A percentile compares a stretch with the other conserved stretches of the same genome.
Conservation (phyloP, 2,888 invertebrate species). For the Aradus depressus region DNA sequence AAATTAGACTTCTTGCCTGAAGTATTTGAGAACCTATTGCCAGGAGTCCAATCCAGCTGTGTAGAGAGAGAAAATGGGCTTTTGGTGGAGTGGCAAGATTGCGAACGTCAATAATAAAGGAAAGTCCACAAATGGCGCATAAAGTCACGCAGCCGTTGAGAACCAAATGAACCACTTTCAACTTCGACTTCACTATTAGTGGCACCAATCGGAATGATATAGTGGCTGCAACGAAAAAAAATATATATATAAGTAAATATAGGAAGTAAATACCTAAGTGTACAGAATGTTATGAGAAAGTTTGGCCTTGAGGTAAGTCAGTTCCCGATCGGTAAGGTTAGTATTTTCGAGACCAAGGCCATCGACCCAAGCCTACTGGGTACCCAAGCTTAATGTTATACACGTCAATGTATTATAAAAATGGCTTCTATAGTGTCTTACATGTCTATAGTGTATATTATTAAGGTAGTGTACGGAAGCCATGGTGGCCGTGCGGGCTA, state of each 20-base stretch:
- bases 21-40: conserved; percentile 57
- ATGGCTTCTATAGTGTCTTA: too few relatives aligned
- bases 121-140: conserved; percentile 55
- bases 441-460: too few relatives aligned
- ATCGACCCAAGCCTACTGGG: too few relatives aligned
- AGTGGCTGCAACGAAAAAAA: not conserved
- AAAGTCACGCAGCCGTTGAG: conserved; percentile 52
- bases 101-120: conserved; percentile 73
- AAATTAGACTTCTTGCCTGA: conserved; percentile 44
- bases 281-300: too few relatives aligned
- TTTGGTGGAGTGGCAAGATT: conserved; percentile 46
- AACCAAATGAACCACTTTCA: conserved; percentile 63
- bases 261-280: too few relatives aligned
- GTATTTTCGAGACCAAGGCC: too few relatives aligned
- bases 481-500: too few relatives aligned
- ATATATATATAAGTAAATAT: not conserved
- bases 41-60: conserved; percentile 69
- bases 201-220: conserved; percentile 9
- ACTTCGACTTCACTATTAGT: not conserved
- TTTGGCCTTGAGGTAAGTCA: too few relatives aligned
- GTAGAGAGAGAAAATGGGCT: conserved; percentile 61
- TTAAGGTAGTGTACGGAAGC: too few relatives aligned
- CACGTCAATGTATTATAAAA: too few relatives aligned
- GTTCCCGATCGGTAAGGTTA: too few relatives aligned
- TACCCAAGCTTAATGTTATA: too few relatives aligned